Conservation (phyloP, 2,797 vertebrate genomes). For the Crocidura indochinensis region DNA sequence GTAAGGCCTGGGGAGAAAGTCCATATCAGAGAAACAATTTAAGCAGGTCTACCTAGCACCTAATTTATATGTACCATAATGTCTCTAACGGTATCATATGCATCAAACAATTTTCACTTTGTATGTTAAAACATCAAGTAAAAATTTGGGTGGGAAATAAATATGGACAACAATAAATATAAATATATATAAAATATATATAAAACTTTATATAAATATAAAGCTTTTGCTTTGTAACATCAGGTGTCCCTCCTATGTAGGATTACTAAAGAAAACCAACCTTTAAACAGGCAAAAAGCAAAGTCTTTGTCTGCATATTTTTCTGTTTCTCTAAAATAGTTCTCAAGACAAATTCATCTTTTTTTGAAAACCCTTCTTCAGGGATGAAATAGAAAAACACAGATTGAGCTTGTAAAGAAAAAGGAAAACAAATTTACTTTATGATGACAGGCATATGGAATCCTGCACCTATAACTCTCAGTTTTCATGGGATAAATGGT, state of each 20-base stretch:
- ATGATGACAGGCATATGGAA: background rate
- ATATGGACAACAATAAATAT: too few relatives aligned
- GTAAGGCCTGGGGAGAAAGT: background rate
- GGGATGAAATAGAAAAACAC: constrained; percentile 34
- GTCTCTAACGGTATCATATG: background rate
- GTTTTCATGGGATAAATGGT: background rate
- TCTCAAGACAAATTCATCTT: background rate
- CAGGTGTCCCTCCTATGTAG: background rate
- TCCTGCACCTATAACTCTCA: background rate
- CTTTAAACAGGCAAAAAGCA: constrained; percentile 43
- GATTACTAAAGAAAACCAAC: background rate
- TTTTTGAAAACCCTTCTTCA: too few relatives aligned
- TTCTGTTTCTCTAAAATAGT: constrained; percentile 38
- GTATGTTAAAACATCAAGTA: background rate
- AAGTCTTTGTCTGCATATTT: constrained; percentile 21
- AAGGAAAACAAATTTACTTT: constrained; percentile 42
- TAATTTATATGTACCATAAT: too few relatives aligned
- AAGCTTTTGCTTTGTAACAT: background rate
- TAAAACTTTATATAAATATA: background rate
- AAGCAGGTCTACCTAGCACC: background rate
- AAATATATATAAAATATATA: too few relatives aligned
- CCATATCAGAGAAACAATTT: background rate
- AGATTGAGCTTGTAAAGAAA: constrained; percentile 20
- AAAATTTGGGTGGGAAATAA: too few relatives aligned
- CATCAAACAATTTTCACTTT: background rate